Evolutionary conservation across 2,113 vertebrate species (phyloP), one percentile per base, ranked within the genome.

Genomic region (Tragulus kanchil): DNA sequence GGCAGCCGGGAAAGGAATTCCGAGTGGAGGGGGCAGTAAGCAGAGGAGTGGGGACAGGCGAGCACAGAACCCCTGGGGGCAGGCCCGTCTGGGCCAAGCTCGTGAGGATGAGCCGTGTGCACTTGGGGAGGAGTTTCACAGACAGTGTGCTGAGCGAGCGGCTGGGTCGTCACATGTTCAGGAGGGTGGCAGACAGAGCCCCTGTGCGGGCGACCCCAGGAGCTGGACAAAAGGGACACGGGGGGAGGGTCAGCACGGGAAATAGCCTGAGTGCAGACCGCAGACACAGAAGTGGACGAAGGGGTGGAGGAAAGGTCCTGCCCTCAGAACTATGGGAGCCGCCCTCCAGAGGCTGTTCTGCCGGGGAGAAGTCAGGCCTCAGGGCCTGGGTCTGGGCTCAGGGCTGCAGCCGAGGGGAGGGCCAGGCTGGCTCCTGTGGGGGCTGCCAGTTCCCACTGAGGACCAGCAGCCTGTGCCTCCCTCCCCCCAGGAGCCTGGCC

Each of bases 91-190:
- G 1, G 79, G 50, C 59, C 6, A 2, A n/a, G n/a, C 71, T 5
- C 10, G 0, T 3, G 31, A 31, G 45, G 56, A 50, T 0, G 0
- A 31, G 48, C 8, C 42, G 54, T 8, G n/a, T 19, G 50, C 61
- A 56, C 42, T 10, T 11, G 5, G 11, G n/a, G 45, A 73, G 61
- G 52, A 69, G 17, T 9, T 0, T 8, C 71, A 54, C 42, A 26
- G 71, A 19, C 3, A 3, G 15, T 1, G 36, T 23, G 26, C 85
- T 5, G 12, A 42, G 26, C 13, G 26, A 4, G 54, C 1, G 10
- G 36, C 21, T 25, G 4, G 54, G 21, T 17, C 7, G 1, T 4
- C 15, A 0, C 52, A 17, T 16, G 1, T 19, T 19, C 28, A 26
- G 36, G 87, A 16, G 0, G 17, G 25, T 2, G 48, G 45, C 90